phyloP scores from a whole-genome alignment of 2,888 invertebrate genomes.

The Hirtodrosophila histrioides region DNA sequence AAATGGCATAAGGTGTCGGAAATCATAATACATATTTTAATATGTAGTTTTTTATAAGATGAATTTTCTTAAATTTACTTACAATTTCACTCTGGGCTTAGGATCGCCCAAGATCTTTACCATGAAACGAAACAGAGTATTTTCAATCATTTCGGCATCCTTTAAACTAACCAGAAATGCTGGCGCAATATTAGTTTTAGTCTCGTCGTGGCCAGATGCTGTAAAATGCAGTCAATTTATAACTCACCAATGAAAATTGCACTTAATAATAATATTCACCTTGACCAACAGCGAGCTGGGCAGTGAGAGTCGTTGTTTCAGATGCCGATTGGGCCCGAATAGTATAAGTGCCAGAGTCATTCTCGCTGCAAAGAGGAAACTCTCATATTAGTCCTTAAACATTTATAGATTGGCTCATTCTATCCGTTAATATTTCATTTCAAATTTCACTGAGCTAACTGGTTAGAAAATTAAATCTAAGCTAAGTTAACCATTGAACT shows the following conservation, averaged over 20 bases:
- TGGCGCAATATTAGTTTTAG: slow-evolving; percentile 91
- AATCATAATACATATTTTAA: no score
- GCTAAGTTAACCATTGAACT: no score
- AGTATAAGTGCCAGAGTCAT: slow-evolving; percentile 95
- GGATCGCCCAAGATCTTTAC: slow-evolving; percentile 94
- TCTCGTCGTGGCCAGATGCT: slow-evolving; percentile 88
- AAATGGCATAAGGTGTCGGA: no score
- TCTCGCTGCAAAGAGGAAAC: slow-evolving; percentile 84
- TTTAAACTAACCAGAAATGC: slow-evolving; percentile 93
- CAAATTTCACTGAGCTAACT: no score
- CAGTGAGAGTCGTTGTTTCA: slow-evolving; percentile 93
- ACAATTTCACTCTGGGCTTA: slow-evolving; percentile 96
- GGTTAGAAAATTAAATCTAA: no score
- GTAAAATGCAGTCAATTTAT: background rate
- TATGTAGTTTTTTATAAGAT: no score
- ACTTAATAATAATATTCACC: slow-evolving; percentile 85
- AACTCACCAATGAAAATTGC: no score
- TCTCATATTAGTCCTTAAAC: background rate
- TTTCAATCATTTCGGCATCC: slow-evolving; percentile 94
- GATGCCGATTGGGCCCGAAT: slow-evolving; percentile 93
- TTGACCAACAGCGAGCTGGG: slow-evolving; percentile 93
- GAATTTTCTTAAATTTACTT: slow-evolving; percentile 84
- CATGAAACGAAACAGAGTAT: slow-evolving; percentile 94
- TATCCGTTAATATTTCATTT: no score
- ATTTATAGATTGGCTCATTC: no score